Evolutionary conservation across 2,888 invertebrate species (phyloP).

Genomic region (Actias luna): DNA sequence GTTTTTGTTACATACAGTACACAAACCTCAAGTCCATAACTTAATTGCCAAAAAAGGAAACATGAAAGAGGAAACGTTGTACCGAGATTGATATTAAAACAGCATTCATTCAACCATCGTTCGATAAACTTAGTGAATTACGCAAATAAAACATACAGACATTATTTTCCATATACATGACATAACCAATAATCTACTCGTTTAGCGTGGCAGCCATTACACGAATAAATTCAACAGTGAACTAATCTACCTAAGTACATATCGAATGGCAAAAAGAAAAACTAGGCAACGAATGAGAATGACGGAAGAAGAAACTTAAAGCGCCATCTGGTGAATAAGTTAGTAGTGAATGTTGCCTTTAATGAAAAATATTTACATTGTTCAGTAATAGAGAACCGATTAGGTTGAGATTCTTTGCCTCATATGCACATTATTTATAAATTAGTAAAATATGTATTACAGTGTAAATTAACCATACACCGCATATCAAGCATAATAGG

Average conservation of each 20-base stretch:
- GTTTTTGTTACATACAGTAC: slow-evolving; percentile 69
- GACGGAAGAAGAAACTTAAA: slow-evolving; percentile 65
- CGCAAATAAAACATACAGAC: slow-evolving; percentile 50
- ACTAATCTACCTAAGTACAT: slow-evolving; percentile 50
- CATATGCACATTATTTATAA: too few relatives aligned
- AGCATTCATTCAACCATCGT: slow-evolving; percentile 70
- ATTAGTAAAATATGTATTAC: too few relatives aligned
- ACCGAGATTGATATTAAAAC: slow-evolving; percentile 63
- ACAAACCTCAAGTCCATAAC: slow-evolving; percentile 74
- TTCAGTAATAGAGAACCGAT: not conserved
- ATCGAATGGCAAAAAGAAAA: slow-evolving; percentile 72
- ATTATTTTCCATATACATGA: slow-evolving; percentile 62
- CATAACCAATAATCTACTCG: slow-evolving; percentile 76
- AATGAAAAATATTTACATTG: not conserved
- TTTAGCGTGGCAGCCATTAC: slow-evolving; percentile 80
- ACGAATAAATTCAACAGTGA: slow-evolving; percentile 72
- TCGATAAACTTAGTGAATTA: slow-evolving; percentile 67
- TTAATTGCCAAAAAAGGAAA: slow-evolving; percentile 79
- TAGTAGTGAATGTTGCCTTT: slow-evolving; percentile 35
- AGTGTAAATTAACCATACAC: too few relatives aligned
- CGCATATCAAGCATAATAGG: too few relatives aligned
- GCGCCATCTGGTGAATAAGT: slow-evolving; percentile 62
- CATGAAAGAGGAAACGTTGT: slow-evolving; percentile 78
- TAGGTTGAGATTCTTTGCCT: not conserved
- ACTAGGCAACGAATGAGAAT: slow-evolving; percentile 63